Percentiles rank a stretch among this genome's conserved stretches.
Conservation (phyloP, 2,888 invertebrate species). For the Parthenolecanium corni region DNA sequence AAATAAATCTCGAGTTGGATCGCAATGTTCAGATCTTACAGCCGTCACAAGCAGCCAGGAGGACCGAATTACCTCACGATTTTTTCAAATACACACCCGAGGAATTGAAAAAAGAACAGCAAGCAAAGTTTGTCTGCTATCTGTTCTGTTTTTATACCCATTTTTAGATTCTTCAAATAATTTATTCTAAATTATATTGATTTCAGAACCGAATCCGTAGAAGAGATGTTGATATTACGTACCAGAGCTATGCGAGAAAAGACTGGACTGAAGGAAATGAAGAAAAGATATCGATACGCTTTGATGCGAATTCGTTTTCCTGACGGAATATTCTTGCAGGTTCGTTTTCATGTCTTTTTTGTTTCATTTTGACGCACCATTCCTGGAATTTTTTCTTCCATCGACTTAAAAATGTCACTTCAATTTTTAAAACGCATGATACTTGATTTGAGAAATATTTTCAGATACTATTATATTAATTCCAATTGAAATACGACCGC, state of each 20-base stretch:
- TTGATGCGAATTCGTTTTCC: constrained; percentile 80
- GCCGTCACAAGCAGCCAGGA: constrained; percentile 58
- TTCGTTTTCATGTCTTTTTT: constrained; percentile 37
- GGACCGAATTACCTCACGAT: constrained; percentile 62
- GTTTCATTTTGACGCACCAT: neutral
- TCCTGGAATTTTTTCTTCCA: too few relatives aligned
- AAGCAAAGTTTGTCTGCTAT: constrained; percentile 46
- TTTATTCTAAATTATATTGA: constrained; percentile 7
- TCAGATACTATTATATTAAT: too few relatives aligned
- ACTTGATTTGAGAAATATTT: too few relatives aligned
- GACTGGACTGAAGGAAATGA: constrained; percentile 66
- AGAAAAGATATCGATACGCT: constrained; percentile 71
- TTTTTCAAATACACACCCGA: constrained; percentile 73
- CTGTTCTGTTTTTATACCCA: neutral
- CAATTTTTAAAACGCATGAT: too few relatives aligned
- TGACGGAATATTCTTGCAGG: constrained; percentile 70
- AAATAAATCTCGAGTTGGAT: constrained; percentile 72
- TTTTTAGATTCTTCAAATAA: too few relatives aligned
- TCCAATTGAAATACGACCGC: neutral
- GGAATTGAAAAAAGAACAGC: constrained; percentile 73
- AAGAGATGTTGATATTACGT: constrained; percentile 68
- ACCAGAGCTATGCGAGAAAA: constrained; percentile 93
- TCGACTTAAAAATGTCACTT: too few relatives aligned
- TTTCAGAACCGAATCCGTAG: constrained; percentile 58
- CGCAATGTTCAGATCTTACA: constrained; percentile 72